Conservation (phyloP, 1,140 invertebrate genomes). For the Monomorium pharaonis region DNA sequence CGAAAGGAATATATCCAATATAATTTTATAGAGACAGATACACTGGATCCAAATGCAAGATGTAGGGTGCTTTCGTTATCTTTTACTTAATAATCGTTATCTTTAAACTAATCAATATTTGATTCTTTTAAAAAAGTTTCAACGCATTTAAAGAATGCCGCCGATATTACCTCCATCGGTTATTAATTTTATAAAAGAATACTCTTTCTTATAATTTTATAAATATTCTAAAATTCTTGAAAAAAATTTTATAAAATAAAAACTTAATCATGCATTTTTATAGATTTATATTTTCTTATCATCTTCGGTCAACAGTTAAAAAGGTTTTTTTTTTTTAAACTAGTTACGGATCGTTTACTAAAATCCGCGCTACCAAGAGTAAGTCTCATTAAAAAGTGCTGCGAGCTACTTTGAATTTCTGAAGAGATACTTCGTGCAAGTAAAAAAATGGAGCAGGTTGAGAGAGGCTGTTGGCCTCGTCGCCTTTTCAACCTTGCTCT, state of each 20-base stretch:
- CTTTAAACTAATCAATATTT: background rate
- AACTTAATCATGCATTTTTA: background rate
- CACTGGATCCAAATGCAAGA: background rate
- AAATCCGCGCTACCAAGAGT: constrained; percentile 33
- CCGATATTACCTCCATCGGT: background rate
- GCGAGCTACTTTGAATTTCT: constrained; percentile 44
- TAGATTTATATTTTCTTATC: background rate
- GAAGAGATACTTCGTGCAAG: constrained; percentile 18
- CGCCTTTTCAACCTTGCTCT: background rate
- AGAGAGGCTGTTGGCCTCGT: background rate
- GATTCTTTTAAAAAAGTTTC: background rate
- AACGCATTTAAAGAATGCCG: background rate
- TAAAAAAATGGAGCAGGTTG: constrained; percentile 18
- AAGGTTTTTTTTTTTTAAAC: background rate
- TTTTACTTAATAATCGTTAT: background rate
- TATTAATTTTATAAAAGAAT: background rate
- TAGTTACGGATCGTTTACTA: constrained; percentile 20
- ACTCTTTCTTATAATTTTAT: background rate
- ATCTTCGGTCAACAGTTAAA: background rate
- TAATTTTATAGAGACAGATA: background rate
- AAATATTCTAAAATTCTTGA: background rate
- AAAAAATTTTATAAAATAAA: background rate
- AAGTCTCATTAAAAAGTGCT: constrained; percentile 56
- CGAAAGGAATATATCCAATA: background rate
- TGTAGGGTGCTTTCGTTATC: background rate